Conservation (phyloP, 1,140 invertebrate genomes). For the Brachionus manjavacas region DNA sequence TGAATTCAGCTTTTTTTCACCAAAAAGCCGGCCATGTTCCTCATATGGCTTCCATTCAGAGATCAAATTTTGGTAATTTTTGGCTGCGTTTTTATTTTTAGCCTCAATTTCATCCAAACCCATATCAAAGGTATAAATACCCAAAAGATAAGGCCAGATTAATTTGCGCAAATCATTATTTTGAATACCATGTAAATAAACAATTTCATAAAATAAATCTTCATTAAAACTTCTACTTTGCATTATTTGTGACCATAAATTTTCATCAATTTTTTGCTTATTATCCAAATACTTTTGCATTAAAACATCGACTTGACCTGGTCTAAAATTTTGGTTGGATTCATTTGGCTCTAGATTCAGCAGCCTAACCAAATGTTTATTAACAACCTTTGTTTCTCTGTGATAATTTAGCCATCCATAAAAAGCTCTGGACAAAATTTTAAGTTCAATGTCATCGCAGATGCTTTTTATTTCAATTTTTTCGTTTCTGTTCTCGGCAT, state of each 20-base stretch:
- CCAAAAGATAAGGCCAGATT: slow-evolving; percentile 84
- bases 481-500: background rate
- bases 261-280: slow-evolving; percentile 13
- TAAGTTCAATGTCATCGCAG: slow-evolving; percentile 84
- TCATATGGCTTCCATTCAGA: slow-evolving; percentile 36
- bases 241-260: background rate
- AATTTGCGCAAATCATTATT: background rate
- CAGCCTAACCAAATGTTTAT: background rate
- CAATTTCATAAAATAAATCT: slow-evolving; percentile 12
- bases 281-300: slow-evolving; percentile 7
- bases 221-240: background rate
- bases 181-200: slow-evolving; percentile 1
- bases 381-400: slow-evolving; percentile 55
- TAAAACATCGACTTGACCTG: background rate
- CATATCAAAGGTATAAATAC: slow-evolving; percentile 76
- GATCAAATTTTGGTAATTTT: slow-evolving; percentile 21
- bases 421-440: slow-evolving; percentile 89
- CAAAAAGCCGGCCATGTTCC: background rate
- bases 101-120: slow-evolving; percentile 58
- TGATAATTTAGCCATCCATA: slow-evolving; percentile 90
- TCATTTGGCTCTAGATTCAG: background rate
- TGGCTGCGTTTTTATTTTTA: background rate
- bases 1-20: background rate
- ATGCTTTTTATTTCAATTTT: slow-evolving; percentile 51
- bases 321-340: background rate